Evolutionary conservation across 2,888 invertebrate species (phyloP), one percentile per base, ranked within the genome.

Genomic region (Salticus scenicus): DNA sequence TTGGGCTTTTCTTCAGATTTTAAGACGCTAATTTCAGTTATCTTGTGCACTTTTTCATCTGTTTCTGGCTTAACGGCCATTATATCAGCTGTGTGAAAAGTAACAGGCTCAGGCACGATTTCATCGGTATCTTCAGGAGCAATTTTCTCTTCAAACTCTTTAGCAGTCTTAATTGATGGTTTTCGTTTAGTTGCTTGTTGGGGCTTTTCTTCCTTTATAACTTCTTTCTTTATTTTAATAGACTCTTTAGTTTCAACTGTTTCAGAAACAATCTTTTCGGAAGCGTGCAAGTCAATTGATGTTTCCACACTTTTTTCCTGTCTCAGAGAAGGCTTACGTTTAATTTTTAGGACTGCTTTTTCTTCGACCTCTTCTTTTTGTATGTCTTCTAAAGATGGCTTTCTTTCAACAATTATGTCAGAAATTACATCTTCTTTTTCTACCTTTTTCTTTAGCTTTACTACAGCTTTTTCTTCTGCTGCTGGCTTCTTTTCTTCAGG

Each of bases 1-100:
- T 72, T 66, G n/a, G 72, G 42, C 33, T 83, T 87, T 33, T 83
- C 83, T 37, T 87, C 81, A 12, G 75, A 72, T 57, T 85, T 85
- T 33, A 75, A 14, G 1, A 69, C 27, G 33, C 24, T 51, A 14
- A 57, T 41, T 57, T 69, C 42, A 24, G 73, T 28, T 31, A 28
- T 37, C 17, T 66, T 28, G 12, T 70, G 57, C 5, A 31, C 47
- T 27, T 71, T 71, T 20, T 31, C 30, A 41, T 63, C 51, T 1
- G 17, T 14, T 17, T 63, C 72, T 24, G 77, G 24, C 20, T 70
- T 84, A 0, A 85, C 79, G 0, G 70, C 10, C 17, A 31, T 63
- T 75, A 73, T 76, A 0, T 64, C 42, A 30, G 81, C 81, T 51
- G 73, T 66, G 37, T 70, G 76, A 20, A 75, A 71, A 20, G 17